Percentiles rank a stretch among this genome's conserved stretches.
These are phyloP conservation scores for Agrypnia vestita DNA, from an alignment of 1,140 invertebrate species.

Conservation along the genomic window DNA sequence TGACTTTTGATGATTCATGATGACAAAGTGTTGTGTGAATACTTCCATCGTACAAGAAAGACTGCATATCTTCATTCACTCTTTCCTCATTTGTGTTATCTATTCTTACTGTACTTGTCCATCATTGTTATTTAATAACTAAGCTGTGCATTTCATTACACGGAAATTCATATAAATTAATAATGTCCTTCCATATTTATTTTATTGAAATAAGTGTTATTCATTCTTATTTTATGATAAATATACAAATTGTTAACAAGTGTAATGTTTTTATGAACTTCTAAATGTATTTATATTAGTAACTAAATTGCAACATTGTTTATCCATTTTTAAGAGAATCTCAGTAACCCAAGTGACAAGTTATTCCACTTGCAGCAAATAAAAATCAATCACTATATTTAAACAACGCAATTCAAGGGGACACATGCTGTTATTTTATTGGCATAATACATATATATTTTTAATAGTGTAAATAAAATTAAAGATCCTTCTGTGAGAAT, in stretches of 20 bases:
- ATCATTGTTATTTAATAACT: conserved; percentile 36
- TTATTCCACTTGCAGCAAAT: too few species aligned
- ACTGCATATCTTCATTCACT: conserved; percentile 30
- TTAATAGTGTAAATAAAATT: too few species aligned
- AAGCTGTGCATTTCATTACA: conserved; percentile 35
- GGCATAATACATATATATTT: too few species aligned
- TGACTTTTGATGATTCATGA: conserved; percentile 87
- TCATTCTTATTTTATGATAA: conserved; percentile 21
- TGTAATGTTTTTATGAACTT: conserved; percentile 7
- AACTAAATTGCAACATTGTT: neutral
- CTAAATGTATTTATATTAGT: too few species aligned
- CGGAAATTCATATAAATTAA: neutral
- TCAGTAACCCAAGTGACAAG: neutral
- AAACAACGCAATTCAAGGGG: too few species aligned
- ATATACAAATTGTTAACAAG: conserved; percentile 10
- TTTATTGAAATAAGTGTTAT: conserved; percentile 36
- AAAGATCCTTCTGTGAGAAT: too few species aligned
- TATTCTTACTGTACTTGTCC: conserved; percentile 6
- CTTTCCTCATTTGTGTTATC: conserved; percentile 18
- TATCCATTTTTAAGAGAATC: conserved; percentile 12
- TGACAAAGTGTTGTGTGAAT: conserved; percentile 9
- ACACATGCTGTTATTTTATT: too few species aligned
- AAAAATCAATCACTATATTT: too few species aligned
- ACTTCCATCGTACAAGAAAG: conserved; percentile 19
- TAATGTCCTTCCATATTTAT: conserved; percentile 35